Conservation (phyloP, 2,888 invertebrate genomes). For the Lissonota sp. region DNA sequence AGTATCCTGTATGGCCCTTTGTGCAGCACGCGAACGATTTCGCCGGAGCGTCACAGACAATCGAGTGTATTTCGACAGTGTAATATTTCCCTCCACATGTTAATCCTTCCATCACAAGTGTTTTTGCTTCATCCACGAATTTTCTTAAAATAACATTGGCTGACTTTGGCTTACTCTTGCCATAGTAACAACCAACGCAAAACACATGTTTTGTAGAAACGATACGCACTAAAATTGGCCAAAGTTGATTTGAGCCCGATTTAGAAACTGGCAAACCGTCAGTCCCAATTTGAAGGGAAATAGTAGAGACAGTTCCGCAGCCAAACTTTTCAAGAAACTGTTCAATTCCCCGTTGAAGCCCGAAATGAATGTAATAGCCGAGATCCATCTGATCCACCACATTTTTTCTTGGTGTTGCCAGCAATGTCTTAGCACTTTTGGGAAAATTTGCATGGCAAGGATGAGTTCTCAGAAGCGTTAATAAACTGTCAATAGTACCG, state of each 20-base stretch:
- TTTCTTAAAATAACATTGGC: background rate
- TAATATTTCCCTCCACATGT: background rate
- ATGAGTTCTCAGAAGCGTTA: background rate
- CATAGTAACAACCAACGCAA: background rate
- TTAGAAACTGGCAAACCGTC: background rate
- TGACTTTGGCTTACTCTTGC: background rate
- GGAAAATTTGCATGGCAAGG: background rate
- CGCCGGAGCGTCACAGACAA: conserved; percentile 17
- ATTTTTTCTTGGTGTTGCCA: background rate
- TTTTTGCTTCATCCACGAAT: background rate
- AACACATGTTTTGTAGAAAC: background rate
- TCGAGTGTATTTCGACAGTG: background rate
- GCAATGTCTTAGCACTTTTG: background rate
- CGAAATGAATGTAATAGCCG: background rate
- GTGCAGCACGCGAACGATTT: conserved; percentile 7
- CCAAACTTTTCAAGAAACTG: background rate
- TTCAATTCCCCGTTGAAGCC: background rate
- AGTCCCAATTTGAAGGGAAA: background rate
- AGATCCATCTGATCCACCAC: background rate
- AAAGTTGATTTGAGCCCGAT: background rate
- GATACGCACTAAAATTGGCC: background rate
- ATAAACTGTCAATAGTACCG: background rate
- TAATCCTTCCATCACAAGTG: background rate
- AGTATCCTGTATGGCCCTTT: conserved; percentile 10
- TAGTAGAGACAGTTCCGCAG: background rate